Conservation (phyloP, 2,113 vertebrate genomes). For the Origma solitaria region DNA sequence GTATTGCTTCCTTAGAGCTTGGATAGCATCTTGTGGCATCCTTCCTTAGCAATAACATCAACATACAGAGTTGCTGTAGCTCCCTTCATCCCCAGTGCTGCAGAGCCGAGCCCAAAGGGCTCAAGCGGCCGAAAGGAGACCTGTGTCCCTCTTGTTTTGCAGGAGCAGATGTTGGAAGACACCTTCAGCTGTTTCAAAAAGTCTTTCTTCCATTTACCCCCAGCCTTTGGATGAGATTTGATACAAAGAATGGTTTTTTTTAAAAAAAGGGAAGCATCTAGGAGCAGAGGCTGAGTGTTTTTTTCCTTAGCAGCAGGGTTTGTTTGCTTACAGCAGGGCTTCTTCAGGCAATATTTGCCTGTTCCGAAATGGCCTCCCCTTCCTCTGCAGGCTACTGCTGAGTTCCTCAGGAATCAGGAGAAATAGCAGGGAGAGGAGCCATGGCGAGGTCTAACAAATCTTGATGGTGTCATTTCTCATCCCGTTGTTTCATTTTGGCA, state of each 20-base stretch:
- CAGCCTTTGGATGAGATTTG: background rate
- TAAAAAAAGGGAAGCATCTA: background rate
- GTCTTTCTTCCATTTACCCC: background rate
- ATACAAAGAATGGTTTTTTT: background rate
- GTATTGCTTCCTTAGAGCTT: background rate
- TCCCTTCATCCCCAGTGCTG: background rate
- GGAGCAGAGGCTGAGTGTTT: background rate
- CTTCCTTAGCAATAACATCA: background rate
- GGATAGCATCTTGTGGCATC: background rate
- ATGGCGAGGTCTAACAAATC: background rate
- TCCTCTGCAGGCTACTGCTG: background rate
- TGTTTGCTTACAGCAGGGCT: background rate
- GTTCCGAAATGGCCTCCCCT: background rate
- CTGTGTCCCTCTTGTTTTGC: background rate
- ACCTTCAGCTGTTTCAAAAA: background rate
- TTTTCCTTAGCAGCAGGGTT: background rate
- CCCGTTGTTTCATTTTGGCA: conserved; percentile 12
- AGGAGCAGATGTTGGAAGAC: background rate
- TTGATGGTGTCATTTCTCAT: conserved; percentile 10
- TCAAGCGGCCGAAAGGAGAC: background rate
- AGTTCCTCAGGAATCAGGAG: background rate
- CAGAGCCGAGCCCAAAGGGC: background rate
- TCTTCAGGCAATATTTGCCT: background rate
- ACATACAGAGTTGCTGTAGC: rapidly evolving
- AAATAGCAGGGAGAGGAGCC: background rate